Base-by-base conservation (phyloP, 2,888 invertebrate genomes). In the Tipula confusa region DNA sequence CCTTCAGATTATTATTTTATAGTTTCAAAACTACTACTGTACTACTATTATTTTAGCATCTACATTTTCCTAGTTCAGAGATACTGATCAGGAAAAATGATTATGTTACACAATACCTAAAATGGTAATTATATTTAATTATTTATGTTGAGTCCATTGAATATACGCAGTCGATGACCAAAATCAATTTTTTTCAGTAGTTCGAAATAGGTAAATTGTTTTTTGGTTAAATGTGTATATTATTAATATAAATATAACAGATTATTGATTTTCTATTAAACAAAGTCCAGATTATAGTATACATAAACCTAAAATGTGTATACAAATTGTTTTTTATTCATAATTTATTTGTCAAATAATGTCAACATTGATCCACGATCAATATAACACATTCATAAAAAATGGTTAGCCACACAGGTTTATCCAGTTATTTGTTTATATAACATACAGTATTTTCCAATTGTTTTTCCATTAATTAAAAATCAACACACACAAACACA, bases 311-410 rank as follows among this genome's bases (percentile, higher is more conserved):
- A 43, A 43, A 43, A 43, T 43, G 13, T 43, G n/a, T 43, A 43
- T 43, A 43, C n/a, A 9, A 64, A 64, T 24, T 24, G 24, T 18
- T 7, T 64, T 64, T 64, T 24, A 64, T 64, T 64, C 64, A 64
- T 64, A 24, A 64, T 64, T 64, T 24, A 9, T 24, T 24, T 24
- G 6, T 24, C 64, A 24, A 31, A 29, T n/a, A 29, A 15, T 80
- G 80, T 80, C 80, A 80, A 80, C 29, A 29, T 80, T 80, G 80
- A 80, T 80, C 80, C 29, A 29, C 80, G 80, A 80, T 80, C 80
- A 80, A 80, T 80, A 80, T n/a, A n/a, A n/a, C n/a, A n/a, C n/a
- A n/a, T n/a, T n/a, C n/a, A n/a, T n/a, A 29, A n/a, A 80, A 29
- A 80, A 29, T 31, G 29, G n/a, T 29, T 80, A 29, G 80, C 31